Conservation (phyloP, 2,797 vertebrate species). For the Remorina albescens region DNA sequence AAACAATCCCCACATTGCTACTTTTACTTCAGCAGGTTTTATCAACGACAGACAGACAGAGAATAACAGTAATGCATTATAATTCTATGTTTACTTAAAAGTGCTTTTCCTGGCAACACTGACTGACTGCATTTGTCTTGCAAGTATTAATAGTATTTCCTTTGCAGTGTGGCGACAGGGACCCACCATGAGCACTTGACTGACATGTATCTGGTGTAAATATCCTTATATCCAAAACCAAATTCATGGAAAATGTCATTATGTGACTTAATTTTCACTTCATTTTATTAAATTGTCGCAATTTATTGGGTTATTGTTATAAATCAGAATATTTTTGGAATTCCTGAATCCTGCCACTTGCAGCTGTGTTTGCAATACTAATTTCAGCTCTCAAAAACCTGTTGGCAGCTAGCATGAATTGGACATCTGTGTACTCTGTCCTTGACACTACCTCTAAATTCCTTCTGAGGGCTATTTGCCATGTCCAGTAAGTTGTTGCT, state of each 20-base stretch:
- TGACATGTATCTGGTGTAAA: no score
- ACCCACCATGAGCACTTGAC: no score
- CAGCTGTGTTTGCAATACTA: constrained; percentile 22
- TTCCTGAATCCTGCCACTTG: background rate
- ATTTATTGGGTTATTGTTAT: background rate
- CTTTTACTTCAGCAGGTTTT: background rate
- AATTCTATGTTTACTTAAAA: background rate
- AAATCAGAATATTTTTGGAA: background rate
- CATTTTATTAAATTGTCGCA: background rate
- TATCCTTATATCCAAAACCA: background rate
- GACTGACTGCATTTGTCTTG: background rate
- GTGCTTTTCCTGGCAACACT: background rate
- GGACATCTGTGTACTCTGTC: constrained; percentile 57
- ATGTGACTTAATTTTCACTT: background rate
- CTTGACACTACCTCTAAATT: constrained; percentile 46
- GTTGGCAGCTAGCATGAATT: constrained; percentile 33
- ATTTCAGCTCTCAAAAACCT: constrained; percentile 26
- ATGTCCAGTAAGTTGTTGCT: background rate
- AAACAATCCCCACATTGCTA: background rate
- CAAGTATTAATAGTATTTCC: no score
- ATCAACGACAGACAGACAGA: background rate
- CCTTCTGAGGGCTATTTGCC: background rate
- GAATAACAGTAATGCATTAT: background rate
- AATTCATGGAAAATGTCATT: background rate
- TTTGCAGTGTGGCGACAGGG: no score